Evolutionary conservation across 2,113 vertebrate species (phyloP).

Genomic region (Grammomys dolichurus): DNA sequence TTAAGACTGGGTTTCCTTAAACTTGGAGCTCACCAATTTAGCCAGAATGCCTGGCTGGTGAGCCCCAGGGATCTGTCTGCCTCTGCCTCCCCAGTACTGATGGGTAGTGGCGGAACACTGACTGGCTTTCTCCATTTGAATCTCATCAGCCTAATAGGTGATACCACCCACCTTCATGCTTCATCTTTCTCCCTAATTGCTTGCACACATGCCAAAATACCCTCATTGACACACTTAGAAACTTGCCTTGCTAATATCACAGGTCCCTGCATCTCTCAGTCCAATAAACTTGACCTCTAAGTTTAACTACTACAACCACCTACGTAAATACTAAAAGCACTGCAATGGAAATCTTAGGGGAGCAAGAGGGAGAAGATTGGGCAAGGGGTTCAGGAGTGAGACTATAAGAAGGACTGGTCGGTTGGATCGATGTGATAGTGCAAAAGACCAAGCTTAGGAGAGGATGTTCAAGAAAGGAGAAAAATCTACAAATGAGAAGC

Average conservation of each 20-base stretch:
- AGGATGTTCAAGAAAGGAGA: not conserved
- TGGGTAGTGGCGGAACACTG: not conserved
- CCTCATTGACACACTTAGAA: not conserved
- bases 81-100: not conserved
- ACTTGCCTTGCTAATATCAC: not conserved
- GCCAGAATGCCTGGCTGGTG: not conserved
- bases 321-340: not conserved
- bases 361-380: not conserved
- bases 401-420: too few relatives aligned
- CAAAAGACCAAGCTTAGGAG: too few relatives aligned
- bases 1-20: not conserved
- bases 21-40: not conserved
- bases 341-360: not conserved
- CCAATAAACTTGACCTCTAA: not conserved
- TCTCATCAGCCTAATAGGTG: not conserved
- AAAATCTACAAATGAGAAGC: not conserved
- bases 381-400: too few relatives aligned
- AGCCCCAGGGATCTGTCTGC: not conserved
- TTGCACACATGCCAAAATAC: not conserved
- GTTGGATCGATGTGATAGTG: not conserved
- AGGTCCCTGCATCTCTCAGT: not conserved
- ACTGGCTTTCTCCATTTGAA: not conserved
- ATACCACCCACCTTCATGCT: not conserved
- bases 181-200: not conserved
- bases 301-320: not conserved